Evolutionary conservation across 2,888 invertebrate genomes (phyloP).

Genomic region (Thysanoteuthis rhombus): DNA sequence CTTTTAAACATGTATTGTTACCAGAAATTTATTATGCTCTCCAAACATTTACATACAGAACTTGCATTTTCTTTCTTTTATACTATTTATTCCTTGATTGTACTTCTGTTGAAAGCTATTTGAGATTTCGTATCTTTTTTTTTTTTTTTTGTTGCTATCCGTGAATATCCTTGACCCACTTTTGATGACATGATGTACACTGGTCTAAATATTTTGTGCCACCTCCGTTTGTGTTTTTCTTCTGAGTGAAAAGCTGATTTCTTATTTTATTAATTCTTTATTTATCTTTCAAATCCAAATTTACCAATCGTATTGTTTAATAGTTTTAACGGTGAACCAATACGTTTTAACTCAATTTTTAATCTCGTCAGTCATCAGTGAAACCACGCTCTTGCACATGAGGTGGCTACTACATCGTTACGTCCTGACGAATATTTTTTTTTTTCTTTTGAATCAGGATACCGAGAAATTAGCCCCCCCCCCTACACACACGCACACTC

Average conservation of each 20-base stretch:
- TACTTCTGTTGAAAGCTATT: not conserved
- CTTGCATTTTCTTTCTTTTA: not conserved
- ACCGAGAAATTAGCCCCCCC: no score
- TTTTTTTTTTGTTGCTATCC: constrained; percentile 12
- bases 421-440: not conserved
- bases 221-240: not conserved
- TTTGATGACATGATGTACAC: not conserved
- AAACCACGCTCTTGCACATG: not conserved
- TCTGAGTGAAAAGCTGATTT: not conserved
- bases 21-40: not conserved
- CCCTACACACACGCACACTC: no score
- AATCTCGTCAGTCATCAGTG: not conserved
- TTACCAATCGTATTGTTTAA: not conserved
- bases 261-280: not conserved
- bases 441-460: no score
- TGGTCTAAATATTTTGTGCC: not conserved
- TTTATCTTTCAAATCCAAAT: no score
- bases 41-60: not conserved
- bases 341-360: not conserved
- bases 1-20: not conserved
- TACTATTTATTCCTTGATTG: not conserved
- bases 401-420: not conserved
- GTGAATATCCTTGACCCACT: not conserved
- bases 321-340: no score
- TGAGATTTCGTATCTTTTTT: not conserved